Evolutionary conservation across 2,113 vertebrate genomes (phyloP), one percentile per base, ranked within the genome.

Genomic region (Pachyramphus minor): DNA sequence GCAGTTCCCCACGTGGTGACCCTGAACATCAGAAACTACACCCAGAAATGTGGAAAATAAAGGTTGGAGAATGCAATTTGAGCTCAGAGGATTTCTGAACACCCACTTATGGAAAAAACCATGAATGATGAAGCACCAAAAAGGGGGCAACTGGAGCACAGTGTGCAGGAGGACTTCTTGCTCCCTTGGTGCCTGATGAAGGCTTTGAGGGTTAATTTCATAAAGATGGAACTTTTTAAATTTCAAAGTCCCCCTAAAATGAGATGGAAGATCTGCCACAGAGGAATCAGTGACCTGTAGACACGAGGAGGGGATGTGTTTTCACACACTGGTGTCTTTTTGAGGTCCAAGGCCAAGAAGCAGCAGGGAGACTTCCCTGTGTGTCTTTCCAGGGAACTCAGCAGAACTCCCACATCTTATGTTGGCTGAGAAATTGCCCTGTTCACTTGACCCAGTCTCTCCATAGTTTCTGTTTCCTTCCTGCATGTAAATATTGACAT

Each of bases 351-450:
- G 50, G 39, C 71, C 49, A 37, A 33, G 55, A 84, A 90, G 55
- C 96, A 96, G 85, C 75, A 8, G 94, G 89, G 79, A 56, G 63
- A 15, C 85, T 95, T 96, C 92, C 75, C 47, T 31, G 3, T 28
- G 14, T 27, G 42, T 28, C 84, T 60, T 0, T 1, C 55, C 81
- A 68, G 37, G 72, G 59, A 84, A 47, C 33, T 80, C 58, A 2
- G 86, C 89, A 79, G 91, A 92, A 52, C 37, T 86, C 76, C 83
- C 50, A 27, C 49, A 24, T 60, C 59, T 78, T 53, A 8, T 15
- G 25, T 30, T 0, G 25, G 55, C 75, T 85, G 84, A 90, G 90
- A 92, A 87, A 83, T 8, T 68, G 84, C 84, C 89, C 84, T 7
- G 1, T 50, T 76, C 62, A 2, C 79, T 94, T 75, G 91, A 90